A percentile compares a stretch with the other conserved stretches of the same genome.
phyloP scores from a whole-genome alignment of 1,140 invertebrate species.

The Helicorthomorpha holstii region DNA sequence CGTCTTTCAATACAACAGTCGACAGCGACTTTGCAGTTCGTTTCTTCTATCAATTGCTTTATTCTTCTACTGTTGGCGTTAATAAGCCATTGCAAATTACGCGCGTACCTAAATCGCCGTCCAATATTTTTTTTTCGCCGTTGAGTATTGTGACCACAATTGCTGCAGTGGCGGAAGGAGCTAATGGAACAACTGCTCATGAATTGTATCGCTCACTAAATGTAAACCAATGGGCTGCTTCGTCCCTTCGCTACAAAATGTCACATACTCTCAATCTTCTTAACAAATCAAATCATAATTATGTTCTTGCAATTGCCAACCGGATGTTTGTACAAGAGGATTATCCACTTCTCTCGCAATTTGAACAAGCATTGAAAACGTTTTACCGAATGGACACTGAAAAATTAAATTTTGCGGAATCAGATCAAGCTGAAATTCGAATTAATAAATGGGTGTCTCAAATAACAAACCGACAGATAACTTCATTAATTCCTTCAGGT shows the following conservation, averaged over 20 bases:
- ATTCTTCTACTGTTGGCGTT: too few species aligned
- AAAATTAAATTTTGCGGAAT: conserved; percentile 40
- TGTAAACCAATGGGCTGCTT: neutral
- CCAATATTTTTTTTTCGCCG: conserved; percentile 61
- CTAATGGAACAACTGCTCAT: conserved; percentile 14
- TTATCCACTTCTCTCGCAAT: conserved; percentile 7
- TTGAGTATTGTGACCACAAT: conserved; percentile 56
- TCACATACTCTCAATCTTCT: neutral
- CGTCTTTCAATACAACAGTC: too few species aligned
- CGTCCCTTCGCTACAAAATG: neutral
- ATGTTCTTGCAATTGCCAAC: conserved; percentile 1
- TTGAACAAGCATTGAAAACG: conserved; percentile 13
- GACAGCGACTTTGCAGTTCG: too few species aligned
- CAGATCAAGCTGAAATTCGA: conserved; percentile 25
- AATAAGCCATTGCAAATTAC: too few species aligned
- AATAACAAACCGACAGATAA: conserved; percentile 52
- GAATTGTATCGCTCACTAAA: conserved; percentile 16
- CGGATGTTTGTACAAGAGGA: conserved; percentile 3
- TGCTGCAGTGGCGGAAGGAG: conserved; percentile 36
- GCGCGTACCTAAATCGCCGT: too few species aligned
- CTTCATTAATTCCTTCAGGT: conserved; percentile 41
- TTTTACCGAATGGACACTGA: conserved; percentile 46
- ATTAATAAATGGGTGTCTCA: conserved; percentile 66
- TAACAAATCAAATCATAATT: neutral
- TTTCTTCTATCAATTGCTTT: too few species aligned